phyloP scores from a whole-genome alignment of 2,113 vertebrate genomes.

The Gopherus evgoodei region DNA sequence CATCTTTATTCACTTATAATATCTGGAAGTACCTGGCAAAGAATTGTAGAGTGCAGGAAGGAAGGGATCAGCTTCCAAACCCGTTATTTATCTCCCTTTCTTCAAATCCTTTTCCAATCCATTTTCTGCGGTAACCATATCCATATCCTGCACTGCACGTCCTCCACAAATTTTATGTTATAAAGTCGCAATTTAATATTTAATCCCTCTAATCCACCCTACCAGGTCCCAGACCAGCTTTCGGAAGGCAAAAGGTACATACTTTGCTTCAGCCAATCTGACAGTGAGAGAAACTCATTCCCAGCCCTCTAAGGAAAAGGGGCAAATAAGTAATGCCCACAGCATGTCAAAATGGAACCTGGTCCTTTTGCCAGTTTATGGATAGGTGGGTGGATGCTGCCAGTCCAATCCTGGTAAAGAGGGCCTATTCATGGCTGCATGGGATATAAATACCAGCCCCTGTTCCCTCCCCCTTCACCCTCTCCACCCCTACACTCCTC shows the following conservation, averaged over 20 bases:
- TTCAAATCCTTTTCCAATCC: background rate
- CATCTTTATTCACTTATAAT: background rate
- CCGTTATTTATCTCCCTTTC: background rate
- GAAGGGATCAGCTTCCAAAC: background rate
- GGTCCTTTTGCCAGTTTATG: background rate
- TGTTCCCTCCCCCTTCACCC: background rate
- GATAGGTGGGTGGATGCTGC: background rate
- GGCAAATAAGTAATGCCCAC: background rate
- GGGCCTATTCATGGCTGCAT: background rate
- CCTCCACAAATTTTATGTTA: background rate
- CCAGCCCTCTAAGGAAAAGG: background rate
- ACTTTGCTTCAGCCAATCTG: background rate
- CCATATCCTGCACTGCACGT: background rate
- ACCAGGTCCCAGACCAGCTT: background rate
- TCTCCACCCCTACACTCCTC: background rate
- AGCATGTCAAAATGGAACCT: background rate
- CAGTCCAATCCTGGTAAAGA: background rate
- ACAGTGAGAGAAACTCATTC: background rate
- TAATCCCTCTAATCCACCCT: background rate
- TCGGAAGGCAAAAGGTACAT: background rate
- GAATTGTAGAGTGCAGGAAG: background rate
- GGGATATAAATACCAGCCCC: background rate
- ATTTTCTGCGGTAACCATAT: background rate
- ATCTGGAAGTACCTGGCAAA: background rate
- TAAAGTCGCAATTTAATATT: background rate